Conservation (phyloP, 2,113 vertebrate species). For the Plestiodon gilberti region DNA sequence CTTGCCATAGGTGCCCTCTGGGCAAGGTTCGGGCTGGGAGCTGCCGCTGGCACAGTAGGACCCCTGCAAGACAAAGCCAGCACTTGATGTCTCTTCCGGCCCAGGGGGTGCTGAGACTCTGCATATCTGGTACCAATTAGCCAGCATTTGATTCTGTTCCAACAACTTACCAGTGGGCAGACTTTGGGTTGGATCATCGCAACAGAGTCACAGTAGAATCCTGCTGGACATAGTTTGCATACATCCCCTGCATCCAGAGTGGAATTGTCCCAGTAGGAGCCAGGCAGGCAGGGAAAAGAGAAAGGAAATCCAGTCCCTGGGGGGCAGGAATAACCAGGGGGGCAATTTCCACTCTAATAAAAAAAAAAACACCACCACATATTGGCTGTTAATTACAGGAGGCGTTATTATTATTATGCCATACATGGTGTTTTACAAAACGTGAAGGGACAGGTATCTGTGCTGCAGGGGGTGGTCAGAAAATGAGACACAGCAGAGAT, state of each 20-base stretch:
- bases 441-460: no score
- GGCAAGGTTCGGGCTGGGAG: conserved; percentile 79
- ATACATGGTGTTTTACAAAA: no score
- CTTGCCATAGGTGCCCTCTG: conserved; percentile 80
- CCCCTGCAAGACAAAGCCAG: conserved; percentile 72
- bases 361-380: conserved; percentile 5
- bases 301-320: conserved; percentile 82
- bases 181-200: conserved; percentile 76
- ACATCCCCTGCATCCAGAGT: conserved; percentile 62
- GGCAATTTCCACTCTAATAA: conserved; percentile 82
- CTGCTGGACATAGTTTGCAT: conserved; percentile 79
- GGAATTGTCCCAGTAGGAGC: conserved; percentile 82
- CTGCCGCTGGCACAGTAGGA: conserved; percentile 83
- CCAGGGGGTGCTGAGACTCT: rapidly evolving
- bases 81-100: rapidly evolving
- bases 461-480: no score
- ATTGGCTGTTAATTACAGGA: background rate
- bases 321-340: conserved; percentile 85
- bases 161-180: conserved; percentile 80
- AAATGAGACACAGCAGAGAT: no score
- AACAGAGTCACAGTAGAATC: conserved; percentile 79
- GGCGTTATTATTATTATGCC: no score
- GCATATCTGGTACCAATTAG: rapidly evolving
- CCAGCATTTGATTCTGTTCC: background rate
- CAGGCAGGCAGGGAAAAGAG: conserved; percentile 82